Base-by-base conservation (phyloP, 2,888 invertebrate species). In the Ceramica pisi region DNA sequence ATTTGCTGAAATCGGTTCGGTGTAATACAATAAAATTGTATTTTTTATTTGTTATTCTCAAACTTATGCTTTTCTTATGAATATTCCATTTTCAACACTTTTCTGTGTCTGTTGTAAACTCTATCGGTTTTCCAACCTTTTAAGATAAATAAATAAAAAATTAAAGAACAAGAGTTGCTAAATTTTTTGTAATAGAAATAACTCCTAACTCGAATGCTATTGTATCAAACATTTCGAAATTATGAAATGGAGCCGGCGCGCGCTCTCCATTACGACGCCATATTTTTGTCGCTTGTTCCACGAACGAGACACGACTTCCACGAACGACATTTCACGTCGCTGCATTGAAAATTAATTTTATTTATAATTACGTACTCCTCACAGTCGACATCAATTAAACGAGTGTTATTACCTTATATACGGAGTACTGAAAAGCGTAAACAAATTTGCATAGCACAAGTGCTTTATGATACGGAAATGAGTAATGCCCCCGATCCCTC, bases 381-480 rank as follows among this genome's bases (percentile, higher is more conserved):
- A 65, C 21, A 71, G 61, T 69, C 64, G 44, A 66, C 62, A 73
- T 67, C 72, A 82, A 70, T 77, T 77, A 81, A 19, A 23, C 46
- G 53, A 78, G 72, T 82, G 74, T 83, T 76, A 79, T 81, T 83
- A 80, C 79, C 74, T 81, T 62, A 67, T 78, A 59, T 68, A 72
- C 63, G 67, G 55, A 67, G 67, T 75, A 71, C 60, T 21, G 62
- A 73, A 67, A 70, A 75, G 56, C 55, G 72, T 85, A 79, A 73
- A 84, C 67, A 77, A 75, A 78, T 84, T 80, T 82, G 53, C 74
- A 82, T 80, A 79, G 79, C 79, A 85, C 80, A 87, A 87, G 80
- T 89, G 82, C 82, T 90, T 87, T 85, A 88, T 88, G 84, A 82
- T 80, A 82, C 87, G 91, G 91, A 92, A 92, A 92, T 91, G 86